These are phyloP conservation scores for Thermophis baileyi DNA, from an alignment of 2,113 vertebrate genomes.

Conservation along the genomic window DNA sequence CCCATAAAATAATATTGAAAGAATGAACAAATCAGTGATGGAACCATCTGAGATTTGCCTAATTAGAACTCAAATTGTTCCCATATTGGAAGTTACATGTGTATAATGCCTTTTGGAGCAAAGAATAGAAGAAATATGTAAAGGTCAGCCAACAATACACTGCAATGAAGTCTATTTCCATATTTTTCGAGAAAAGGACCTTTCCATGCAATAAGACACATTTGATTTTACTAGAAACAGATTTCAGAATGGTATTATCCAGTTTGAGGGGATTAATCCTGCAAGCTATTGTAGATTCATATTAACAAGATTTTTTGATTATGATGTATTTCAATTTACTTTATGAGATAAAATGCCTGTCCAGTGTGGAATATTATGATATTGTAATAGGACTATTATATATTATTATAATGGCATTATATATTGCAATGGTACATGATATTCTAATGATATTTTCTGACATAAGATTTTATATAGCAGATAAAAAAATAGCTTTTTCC, in stretches of 20 bases:
- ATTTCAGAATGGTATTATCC: constrained; percentile 75
- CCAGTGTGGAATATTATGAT: neutral
- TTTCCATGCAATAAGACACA: constrained; percentile 71
- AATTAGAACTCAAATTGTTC: constrained; percentile 86
- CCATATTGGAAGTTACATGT: constrained; percentile 86
- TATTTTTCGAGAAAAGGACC: constrained; percentile 53
- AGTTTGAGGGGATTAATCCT: constrained; percentile 72
- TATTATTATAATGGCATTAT: neutral
- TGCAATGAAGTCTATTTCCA: constrained; percentile 64
- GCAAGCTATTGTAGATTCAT: constrained; percentile 60
- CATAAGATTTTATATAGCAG: neutral
- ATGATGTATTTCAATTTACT: constrained; percentile 31
- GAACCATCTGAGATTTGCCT: constrained; percentile 83
- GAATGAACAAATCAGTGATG: constrained; percentile 81
- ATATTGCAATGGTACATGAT: constrained; percentile 26
- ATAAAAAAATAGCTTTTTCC: neutral
- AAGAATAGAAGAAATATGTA: constrained; percentile 73
- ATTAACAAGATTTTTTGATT: constrained; percentile 58
- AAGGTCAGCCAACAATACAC: constrained; percentile 77
- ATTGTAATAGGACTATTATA: constrained; percentile 15
- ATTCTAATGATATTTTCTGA: constrained; percentile 28
- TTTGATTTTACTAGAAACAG: constrained; percentile 76
- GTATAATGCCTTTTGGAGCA: constrained; percentile 81
- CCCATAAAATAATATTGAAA: constrained; percentile 77
- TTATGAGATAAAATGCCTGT: constrained; percentile 34